These are phyloP conservation scores for Meta bourneti DNA, from an alignment of 2,888 invertebrate species.

Conservation along the genomic window DNA sequence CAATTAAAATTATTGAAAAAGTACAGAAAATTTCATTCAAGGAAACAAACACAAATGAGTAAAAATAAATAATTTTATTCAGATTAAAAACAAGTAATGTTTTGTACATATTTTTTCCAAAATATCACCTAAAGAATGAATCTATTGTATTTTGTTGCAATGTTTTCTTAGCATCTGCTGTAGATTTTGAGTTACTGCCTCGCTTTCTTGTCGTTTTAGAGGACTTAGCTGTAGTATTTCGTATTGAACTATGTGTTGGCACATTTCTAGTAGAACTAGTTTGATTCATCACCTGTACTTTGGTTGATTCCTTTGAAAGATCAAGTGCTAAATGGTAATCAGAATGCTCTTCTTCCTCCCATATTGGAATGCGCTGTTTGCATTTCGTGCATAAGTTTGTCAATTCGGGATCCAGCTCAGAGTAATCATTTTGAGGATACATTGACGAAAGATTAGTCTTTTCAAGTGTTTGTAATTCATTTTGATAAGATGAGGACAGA, in stretches of 20 bases:
- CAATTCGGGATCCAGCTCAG: constrained; percentile 60
- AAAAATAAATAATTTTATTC: background rate
- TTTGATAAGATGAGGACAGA: background rate
- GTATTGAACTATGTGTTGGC: background rate
- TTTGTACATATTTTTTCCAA: too few relatives aligned
- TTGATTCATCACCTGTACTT: background rate
- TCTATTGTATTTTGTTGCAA: constrained; percentile 65
- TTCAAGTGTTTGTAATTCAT: background rate
- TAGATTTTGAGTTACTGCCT: constrained; percentile 37
- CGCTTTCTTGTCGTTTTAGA: constrained; percentile 37
- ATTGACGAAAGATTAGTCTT: background rate
- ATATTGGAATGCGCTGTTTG: constrained; percentile 84
- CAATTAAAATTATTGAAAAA: too few relatives aligned
- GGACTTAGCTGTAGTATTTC: background rate
- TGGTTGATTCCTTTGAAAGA: constrained; percentile 84
- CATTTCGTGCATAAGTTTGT: constrained; percentile 85
- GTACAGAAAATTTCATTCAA: too few relatives aligned
- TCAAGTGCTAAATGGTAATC: constrained; percentile 93
- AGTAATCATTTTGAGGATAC: background rate
- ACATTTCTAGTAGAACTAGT: background rate
- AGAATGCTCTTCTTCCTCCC: constrained; percentile 87
- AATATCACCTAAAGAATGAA: constrained; percentile 59
- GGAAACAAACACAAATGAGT: too few relatives aligned
- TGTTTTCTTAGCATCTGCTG: constrained; percentile 11
- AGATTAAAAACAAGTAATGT: background rate